Conservation (phyloP, 2,888 invertebrate species). For the Hemithea aestivaria region DNA sequence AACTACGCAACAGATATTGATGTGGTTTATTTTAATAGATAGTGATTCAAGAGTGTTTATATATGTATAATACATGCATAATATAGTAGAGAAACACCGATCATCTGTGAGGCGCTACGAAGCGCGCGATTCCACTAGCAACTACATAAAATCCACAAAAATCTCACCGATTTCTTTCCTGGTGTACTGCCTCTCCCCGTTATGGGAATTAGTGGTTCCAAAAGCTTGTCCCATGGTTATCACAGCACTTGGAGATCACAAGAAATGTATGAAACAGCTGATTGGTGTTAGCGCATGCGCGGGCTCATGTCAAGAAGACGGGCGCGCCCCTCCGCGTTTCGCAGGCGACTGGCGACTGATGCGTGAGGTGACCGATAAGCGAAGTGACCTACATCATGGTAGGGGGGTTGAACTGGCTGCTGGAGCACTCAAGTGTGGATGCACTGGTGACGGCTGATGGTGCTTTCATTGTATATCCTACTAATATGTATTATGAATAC, state of each 20-base stretch:
- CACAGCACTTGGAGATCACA: conserved; percentile 54
- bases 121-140: background rate
- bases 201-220: conserved; percentile 69
- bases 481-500: no score
- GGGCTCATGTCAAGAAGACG: conserved; percentile 42
- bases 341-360: conserved; percentile 23
- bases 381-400: conserved; percentile 29
- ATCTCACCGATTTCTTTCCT: conserved; percentile 72
- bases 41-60: no score
- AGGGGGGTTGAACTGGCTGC: conserved; percentile 28
- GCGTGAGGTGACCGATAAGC: conserved; percentile 37
- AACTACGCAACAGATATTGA: no score
- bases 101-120: no score
- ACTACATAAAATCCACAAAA: conserved; percentile 10
- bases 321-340: conserved; percentile 44
- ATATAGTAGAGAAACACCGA: no score
- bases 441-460: conserved; percentile 30
- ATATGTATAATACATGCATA: no score
- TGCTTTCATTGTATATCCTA: no score
- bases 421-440: conserved; percentile 18
- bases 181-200: conserved; percentile 62
- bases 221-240: conserved; percentile 71
- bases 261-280: conserved; percentile 50
- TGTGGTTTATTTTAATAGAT: no score
- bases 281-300: conserved; percentile 55